A percentile compares a stretch with the other conserved stretches of the same genome.
Conservation (phyloP, 2,113 vertebrate genomes). For the human (Homo sapiens) region GRCh38 chr9:74632501-74633000, state of each 20-base stretch:
- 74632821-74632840: not conserved
- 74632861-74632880: not conserved
- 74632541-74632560: constrained; percentile 69
- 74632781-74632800: accelerated
- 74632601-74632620: constrained; percentile 63
- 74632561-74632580: constrained; percentile 45
- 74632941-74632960: not conserved
- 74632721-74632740: constrained; percentile 33
- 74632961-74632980: not conserved
- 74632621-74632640: constrained; percentile 62
- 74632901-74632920: not conserved
- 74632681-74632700: constrained; percentile 58
- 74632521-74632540: constrained; percentile 52
- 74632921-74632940: not conserved
- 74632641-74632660: constrained; percentile 72
- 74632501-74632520: constrained; percentile 26
- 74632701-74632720: not conserved
- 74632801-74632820: not conserved
- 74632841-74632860: not conserved
- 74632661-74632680: constrained; percentile 23
- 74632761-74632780: constrained; percentile 53
- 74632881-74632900: not conserved
- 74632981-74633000: not conserved
- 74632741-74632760: constrained; percentile 28
- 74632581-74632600: constrained; percentile 62